Percentiles rank a stretch among this genome's conserved stretches.
Conservation (phyloP, 2,797 vertebrate genomes). For the Gephyroberyx darwinii region DNA sequence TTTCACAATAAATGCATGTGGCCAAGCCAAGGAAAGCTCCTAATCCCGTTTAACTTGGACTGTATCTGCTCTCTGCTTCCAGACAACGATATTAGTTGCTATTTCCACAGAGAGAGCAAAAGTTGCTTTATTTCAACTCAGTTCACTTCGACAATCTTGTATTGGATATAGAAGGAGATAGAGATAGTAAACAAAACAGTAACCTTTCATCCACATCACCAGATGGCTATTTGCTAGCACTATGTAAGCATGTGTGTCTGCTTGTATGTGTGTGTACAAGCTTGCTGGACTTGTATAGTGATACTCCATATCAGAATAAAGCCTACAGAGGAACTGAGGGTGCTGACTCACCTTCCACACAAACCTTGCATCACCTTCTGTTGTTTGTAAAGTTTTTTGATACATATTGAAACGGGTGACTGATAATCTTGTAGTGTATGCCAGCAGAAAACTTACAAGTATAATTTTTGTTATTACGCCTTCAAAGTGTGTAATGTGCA, state of each 20-base stretch:
- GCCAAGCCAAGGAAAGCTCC: constrained; percentile 26
- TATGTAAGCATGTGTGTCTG: not conserved
- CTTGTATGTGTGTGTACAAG: not conserved
- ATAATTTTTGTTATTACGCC: not conserved
- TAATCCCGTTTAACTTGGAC: not conserved
- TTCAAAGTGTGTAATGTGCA: constrained; percentile 15
- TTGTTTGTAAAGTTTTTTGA: constrained; percentile 21
- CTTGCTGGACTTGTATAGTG: not conserved
- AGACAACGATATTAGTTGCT: not conserved
- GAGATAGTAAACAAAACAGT: no score
- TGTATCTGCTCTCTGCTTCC: not conserved
- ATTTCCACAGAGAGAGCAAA: not conserved
- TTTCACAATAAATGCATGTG: constrained; percentile 15
- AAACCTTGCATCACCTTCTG: constrained; percentile 38
- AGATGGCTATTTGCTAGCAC: not conserved
- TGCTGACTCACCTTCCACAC: constrained; percentile 52
- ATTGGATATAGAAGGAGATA: not conserved
- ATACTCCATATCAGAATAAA: constrained; percentile 5
- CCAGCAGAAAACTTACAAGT: not conserved
- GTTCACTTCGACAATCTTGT: not conserved
- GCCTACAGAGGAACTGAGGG: not conserved
- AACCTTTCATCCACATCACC: not conserved
- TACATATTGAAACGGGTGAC: constrained; percentile 7
- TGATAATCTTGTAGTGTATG: no score
- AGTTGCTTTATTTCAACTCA: constrained; percentile 15